Evolutionary conservation across 2,113 vertebrate species (phyloP).

Genomic region (Equus quagga): DNA sequence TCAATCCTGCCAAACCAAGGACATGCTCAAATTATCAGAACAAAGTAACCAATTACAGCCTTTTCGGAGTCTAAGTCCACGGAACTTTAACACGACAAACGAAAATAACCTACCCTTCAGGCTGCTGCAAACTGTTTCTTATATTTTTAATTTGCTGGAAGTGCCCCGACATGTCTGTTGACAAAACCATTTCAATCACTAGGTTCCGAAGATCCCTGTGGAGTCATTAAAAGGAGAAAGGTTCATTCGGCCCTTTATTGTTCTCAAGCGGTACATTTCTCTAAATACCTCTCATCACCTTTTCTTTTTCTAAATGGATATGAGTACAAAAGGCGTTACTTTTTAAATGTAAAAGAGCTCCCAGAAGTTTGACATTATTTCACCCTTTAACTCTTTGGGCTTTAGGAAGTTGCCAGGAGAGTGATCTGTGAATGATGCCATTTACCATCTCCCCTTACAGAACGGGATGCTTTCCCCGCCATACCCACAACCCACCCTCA

Average conservation of each 20-base stretch:
- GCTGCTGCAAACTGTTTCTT: slow-evolving; percentile 94
- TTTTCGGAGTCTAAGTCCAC: neutral
- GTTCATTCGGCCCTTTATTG: slow-evolving; percentile 69
- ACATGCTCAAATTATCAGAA: slow-evolving; percentile 79
- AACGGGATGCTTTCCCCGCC: neutral
- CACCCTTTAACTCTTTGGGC: neutral
- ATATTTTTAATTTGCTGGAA: slow-evolving; percentile 98
- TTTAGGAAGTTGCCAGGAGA: slow-evolving; percentile 18
- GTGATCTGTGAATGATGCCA: slow-evolving; percentile 43
- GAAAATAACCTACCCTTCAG: slow-evolving; percentile 91
- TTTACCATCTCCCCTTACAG: neutral
- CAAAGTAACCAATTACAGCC: slow-evolving; percentile 56
- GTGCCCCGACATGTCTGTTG: slow-evolving; percentile 98
- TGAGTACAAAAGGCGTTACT: neutral
- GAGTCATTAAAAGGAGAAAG: slow-evolving; percentile 80
- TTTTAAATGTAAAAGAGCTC: slow-evolving; percentile 62
- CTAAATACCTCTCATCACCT: slow-evolving; percentile 64
- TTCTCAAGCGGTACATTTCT: slow-evolving; percentile 64
- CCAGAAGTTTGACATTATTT: slow-evolving; percentile 67
- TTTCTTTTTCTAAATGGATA: slow-evolving; percentile 73
- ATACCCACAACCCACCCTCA: neutral
- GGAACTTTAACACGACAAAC: neutral
- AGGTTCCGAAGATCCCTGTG: slow-evolving; percentile 94
- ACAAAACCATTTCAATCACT: slow-evolving; percentile 98
- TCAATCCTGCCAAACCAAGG: slow-evolving; percentile 92